Base-by-base conservation (phyloP, 2,888 invertebrate genomes). In the Diabrotica balteata region DNA sequence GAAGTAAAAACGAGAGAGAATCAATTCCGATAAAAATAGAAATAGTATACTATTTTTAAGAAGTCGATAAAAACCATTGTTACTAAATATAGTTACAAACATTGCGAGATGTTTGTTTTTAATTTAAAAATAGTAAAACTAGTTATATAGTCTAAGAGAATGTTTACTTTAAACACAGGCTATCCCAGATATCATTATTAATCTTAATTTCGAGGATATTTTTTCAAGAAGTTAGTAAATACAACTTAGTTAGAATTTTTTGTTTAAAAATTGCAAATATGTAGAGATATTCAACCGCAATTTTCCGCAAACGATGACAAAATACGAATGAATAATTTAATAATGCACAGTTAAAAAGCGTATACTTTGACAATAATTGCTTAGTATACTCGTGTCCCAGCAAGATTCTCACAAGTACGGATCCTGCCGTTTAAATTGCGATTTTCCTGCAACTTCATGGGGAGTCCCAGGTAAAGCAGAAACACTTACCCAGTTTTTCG, bases 51-150 rank as follows among this genome's bases (percentile, higher is more conserved):
- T 79, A 79, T 79, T 79, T 80, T 80, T 79, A 80, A 79, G 77
- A 79, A 76, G 75, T 79, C 79, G 80, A 80, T 80, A 80, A 80
- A 72, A 77, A 78, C 70, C 75, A 76, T 78, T 78, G 78, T 76
- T 73, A 73, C 79, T 80, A 80, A 78, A 79, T 79, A 78, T 80
- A 80, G 78, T 78, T 74, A 75, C 77, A 79, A 78, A 77, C 75
- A 79, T 74, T 75, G 73, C 75, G 72, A 63, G 71, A 66, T 72
- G 70, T 75, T 73, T 76, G 76, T 77, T 79, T 75, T 77, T 73
- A 72, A 68, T 76, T 73, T 72, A 75, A 75, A 75, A 74, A 74
- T 74, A 75, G 72, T 72, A 70, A 66, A 73, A 73, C 69, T 66
- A 59, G 72, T 67, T 70, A 72, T 69, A 70, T 62, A 60, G 61